These are phyloP conservation scores for Myanophis thanlyinensis DNA, from an alignment of 2,113 vertebrate genomes.

Conservation along the genomic window DNA sequence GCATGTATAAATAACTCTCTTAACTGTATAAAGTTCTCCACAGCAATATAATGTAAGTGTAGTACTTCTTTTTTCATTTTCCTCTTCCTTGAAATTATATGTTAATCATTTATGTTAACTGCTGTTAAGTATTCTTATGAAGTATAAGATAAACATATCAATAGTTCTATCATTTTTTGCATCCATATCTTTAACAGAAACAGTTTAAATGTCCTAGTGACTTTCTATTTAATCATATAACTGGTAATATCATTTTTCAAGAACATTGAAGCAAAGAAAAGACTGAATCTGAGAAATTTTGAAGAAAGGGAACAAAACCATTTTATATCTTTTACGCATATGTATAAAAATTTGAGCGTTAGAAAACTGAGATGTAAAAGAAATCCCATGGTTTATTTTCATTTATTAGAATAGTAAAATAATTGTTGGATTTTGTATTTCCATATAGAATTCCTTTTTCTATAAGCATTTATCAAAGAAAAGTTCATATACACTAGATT, in stretches of 20 bases:
- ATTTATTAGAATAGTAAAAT: background rate
- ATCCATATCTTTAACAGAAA: background rate
- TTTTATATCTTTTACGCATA: background rate
- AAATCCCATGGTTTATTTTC: background rate
- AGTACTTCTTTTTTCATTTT: background rate
- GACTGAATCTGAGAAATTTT: background rate
- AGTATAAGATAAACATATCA: background rate
- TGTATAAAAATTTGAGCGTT: background rate
- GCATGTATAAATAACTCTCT: conserved; percentile 1
- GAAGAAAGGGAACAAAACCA: no score
- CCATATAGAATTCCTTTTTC: background rate
- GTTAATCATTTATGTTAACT: background rate
- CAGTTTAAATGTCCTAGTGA: background rate
- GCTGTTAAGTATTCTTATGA: background rate
- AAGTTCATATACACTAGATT: background rate
- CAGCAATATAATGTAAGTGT: background rate
- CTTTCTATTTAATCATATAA: background rate
- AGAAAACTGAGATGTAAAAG: background rate
- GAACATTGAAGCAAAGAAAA: background rate
- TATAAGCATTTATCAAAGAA: background rate
- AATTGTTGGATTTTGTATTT: background rate
- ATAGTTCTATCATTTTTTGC: background rate
- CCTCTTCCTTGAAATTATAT: background rate
- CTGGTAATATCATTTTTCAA: background rate
- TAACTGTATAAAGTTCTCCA: background rate